Evolutionary conservation across 2,888 invertebrate species (phyloP).

Genomic region (Abrostola triplasia): DNA sequence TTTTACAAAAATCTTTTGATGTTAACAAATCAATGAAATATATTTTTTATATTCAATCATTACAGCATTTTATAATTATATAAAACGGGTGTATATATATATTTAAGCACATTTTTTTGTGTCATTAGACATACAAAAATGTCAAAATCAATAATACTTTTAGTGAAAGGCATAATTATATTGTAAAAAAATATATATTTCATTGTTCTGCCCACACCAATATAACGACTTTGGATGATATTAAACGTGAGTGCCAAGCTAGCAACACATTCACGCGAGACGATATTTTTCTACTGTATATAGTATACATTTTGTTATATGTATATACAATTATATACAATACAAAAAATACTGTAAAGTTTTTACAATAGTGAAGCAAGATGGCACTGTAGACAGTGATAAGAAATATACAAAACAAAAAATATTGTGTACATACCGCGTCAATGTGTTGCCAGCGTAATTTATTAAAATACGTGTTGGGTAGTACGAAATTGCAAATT

Average conservation of each 20-base stretch:
- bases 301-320: not conserved
- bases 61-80: not conserved
- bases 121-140: no score
- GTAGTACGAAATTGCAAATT: slow-evolving; percentile 53
- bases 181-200: not conserved
- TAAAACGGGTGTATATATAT: no score
- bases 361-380: no score
- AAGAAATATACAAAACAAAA: no score
- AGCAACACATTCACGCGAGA: slow-evolving; percentile 17
- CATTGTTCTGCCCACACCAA: slow-evolving; percentile 30
- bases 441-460: slow-evolving; percentile 11
- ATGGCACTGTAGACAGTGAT: no score
- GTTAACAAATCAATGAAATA: slow-evolving; percentile 8
- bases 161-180: not conserved
- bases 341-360: not conserved
- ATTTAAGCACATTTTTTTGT: no score
- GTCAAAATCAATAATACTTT: no score
- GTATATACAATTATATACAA: not conserved
- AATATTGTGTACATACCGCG: slow-evolving; percentile 10
- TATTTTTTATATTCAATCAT: not conserved
- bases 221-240: slow-evolving; percentile 30
- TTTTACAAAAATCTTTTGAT: slow-evolving; percentile 42
- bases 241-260: slow-evolving; percentile 39
- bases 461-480: slow-evolving; percentile 53
- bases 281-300: not conserved